Percentiles rank a stretch among this genome's conserved stretches.
Evolutionary conservation across 2,888 invertebrate species (phyloP).

Genomic region (Trichacis sp.): DNA sequence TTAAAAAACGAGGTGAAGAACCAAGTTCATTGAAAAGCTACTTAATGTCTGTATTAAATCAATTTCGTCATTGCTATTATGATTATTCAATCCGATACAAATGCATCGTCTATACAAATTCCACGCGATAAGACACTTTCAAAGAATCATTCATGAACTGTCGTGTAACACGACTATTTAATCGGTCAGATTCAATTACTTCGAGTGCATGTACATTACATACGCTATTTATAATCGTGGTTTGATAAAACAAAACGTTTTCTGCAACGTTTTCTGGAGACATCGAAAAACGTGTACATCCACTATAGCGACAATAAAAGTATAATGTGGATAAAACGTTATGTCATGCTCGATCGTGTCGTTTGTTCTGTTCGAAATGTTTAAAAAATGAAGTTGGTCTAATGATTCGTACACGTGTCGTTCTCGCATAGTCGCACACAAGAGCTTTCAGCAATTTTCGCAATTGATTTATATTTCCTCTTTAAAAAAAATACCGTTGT

Average conservation of each 20-base stretch:
- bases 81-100: background rate
- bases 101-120: background rate
- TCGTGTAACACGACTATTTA: background rate
- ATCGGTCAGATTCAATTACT: background rate
- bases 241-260: no score
- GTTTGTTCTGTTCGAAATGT: conserved; percentile 13
- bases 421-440: no score
- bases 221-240: background rate
- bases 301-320: no score
- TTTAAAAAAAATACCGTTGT: background rate
- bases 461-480: background rate
- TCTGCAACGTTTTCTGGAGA: no score
- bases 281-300: no score
- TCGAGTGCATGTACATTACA: background rate
- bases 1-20: no score
- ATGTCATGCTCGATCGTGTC: conserved; percentile 14
- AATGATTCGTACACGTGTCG: conserved; percentile 20
- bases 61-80: no score
- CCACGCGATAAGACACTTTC: background rate
- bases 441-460: no score
- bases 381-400: conserved; percentile 8
- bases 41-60: no score
- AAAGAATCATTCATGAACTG: background rate
- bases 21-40: no score
- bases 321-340: conserved; percentile 10